Evolutionary conservation across 2,113 vertebrate genomes (phyloP).

Genomic region (Hystrix cristata): DNA sequence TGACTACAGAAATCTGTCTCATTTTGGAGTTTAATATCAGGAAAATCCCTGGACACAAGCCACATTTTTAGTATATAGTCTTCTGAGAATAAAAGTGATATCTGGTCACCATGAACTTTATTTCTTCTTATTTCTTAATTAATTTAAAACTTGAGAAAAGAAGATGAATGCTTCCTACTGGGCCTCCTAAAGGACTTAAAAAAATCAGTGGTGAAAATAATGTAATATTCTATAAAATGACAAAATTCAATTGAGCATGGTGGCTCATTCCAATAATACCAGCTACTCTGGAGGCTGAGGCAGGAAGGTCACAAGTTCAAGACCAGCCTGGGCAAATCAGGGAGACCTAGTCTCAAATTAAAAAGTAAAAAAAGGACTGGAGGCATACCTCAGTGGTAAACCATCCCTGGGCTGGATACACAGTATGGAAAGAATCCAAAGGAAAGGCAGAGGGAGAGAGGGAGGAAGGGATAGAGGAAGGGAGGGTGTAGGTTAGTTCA

Average conservation of each 20-base stretch:
- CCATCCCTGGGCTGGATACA: not conserved
- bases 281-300: not conserved
- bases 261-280: not conserved
- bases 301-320: not conserved
- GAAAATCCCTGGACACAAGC: not conserved
- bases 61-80: not conserved
- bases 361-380: not conserved
- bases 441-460: not conserved
- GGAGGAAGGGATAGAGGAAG: not conserved
- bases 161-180: not conserved
- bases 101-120: not conserved
- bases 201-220: not conserved
- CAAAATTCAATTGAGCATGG: not conserved
- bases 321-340: not conserved
- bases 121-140: slow-evolving; percentile 21
- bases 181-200: not conserved
- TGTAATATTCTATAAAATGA: not conserved
- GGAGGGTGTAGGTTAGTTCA: not conserved
- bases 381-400: not conserved
- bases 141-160: not conserved
- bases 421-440: not conserved
- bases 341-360: not conserved
- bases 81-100: not conserved
- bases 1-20: not conserved
- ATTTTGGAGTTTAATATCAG: not conserved